Conservation (phyloP, 2,113 vertebrate species). For the Lophochroa leadbeateri region DNA sequence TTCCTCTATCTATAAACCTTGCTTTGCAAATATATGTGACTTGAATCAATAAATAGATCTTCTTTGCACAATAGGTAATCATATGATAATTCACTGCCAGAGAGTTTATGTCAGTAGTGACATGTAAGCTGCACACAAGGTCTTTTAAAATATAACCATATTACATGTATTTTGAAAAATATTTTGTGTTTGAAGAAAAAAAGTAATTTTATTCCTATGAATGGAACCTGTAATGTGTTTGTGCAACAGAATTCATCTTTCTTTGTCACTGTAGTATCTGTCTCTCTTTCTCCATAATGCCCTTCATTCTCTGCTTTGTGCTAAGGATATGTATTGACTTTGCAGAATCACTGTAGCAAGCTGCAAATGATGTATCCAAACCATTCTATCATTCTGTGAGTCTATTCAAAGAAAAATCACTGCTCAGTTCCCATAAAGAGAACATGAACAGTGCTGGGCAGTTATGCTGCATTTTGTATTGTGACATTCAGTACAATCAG, state of each 20-base stretch:
- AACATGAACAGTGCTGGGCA: slow-evolving; percentile 18
- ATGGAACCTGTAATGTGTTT: slow-evolving; percentile 4
- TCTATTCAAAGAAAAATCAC: slow-evolving; percentile 54
- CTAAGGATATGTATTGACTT: slow-evolving; percentile 53
- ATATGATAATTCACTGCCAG: slow-evolving; percentile 8
- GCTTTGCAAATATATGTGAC: slow-evolving; percentile 27
- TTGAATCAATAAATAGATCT: slow-evolving; percentile 36
- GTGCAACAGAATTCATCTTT: slow-evolving; percentile 45
- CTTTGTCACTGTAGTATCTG: slow-evolving; percentile 16
- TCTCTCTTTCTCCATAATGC: slow-evolving; percentile 32
- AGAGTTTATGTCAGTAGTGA: slow-evolving; percentile 6
- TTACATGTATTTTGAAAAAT: slow-evolving; percentile 22
- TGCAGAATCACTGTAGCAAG: slow-evolving; percentile 48
- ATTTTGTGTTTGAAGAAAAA: not conserved
- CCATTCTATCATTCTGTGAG: not conserved
- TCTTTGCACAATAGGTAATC: slow-evolving; percentile 26
- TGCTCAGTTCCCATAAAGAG: slow-evolving; percentile 46
- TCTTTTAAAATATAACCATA: not conserved
- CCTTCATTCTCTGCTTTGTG: slow-evolving; percentile 65
- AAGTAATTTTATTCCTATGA: slow-evolving; percentile 19
- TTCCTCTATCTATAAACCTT: slow-evolving; percentile 29
- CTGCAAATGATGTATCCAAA: slow-evolving; percentile 36
- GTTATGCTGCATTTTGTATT: slow-evolving; percentile 39
- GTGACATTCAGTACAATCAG: slow-evolving; percentile 42
- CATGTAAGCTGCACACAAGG: not conserved